These are phyloP conservation scores for Calidris pygmaea DNA, from an alignment of 2,113 vertebrate genomes.

Conservation along the genomic window DNA sequence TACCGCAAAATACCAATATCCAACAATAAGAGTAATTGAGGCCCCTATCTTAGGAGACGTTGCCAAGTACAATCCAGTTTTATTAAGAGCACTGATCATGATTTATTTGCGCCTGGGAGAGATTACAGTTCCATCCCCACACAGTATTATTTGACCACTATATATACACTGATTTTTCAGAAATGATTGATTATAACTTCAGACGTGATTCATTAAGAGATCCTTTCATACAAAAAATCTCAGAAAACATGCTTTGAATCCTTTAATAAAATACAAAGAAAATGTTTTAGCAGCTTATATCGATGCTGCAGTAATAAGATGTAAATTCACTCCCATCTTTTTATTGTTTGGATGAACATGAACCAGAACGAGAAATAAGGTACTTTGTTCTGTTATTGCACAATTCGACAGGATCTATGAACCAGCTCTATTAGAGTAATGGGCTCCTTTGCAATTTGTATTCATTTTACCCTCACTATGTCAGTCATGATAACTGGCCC, in stretches of 20 bases:
- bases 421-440: neutral
- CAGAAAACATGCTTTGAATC: neutral
- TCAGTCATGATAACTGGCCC: neutral
- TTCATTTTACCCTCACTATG: neutral
- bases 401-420: neutral
- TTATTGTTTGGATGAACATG: neutral
- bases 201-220: neutral
- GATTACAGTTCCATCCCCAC: neutral
- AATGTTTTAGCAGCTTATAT: neutral
- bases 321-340: neutral
- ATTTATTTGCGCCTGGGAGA: neutral
- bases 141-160: neutral
- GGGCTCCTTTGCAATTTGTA: neutral
- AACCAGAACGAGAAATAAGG: neutral
- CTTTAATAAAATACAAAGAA: neutral
- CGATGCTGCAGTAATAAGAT: neutral
- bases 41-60: neutral
- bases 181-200: neutral
- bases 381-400: neutral
- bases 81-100: neutral
- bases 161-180: neutral
- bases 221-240: neutral
- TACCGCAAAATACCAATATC: fast-evolving
- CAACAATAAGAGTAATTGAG: neutral
- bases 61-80: neutral